phyloP scores from a whole-genome alignment of 2,113 vertebrate species.

The Anarhynchus alexandrinus region DNA sequence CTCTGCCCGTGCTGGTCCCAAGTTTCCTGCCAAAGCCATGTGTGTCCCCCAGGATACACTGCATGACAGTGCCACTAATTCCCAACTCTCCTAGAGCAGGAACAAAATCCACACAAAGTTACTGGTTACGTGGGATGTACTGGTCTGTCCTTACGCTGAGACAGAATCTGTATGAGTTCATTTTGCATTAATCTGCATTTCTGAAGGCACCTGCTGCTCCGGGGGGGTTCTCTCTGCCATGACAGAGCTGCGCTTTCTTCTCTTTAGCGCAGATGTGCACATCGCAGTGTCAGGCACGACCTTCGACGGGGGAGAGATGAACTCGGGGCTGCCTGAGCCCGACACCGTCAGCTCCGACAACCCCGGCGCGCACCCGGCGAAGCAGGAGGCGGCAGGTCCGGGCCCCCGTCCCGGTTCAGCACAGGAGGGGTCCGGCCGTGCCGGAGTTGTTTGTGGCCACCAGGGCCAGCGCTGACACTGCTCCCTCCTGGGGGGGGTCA shows the following conservation, averaged over 20 bases:
- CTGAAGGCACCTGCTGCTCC: not conserved
- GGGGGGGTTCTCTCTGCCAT: not conserved
- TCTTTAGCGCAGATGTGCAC: not conserved
- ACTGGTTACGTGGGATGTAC: not conserved
- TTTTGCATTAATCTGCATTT: not conserved
- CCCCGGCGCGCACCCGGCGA: not conserved
- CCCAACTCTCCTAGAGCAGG: not conserved
- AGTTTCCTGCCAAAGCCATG: accelerated
- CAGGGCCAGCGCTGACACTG: not conserved
- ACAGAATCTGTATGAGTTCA: not conserved
- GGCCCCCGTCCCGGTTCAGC: not conserved
- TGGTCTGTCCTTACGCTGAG: not conserved
- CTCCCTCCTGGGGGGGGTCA: not conserved
- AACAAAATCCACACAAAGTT: not conserved
- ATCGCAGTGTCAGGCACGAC: not conserved
- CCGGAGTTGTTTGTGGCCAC: not conserved
- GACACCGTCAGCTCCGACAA: accelerated
- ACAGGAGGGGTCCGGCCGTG: not conserved
- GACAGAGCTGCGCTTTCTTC: not conserved
- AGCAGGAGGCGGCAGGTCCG: too few species aligned
- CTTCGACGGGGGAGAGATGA: not conserved
- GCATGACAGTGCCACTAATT: not conserved
- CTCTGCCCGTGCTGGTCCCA: not conserved
- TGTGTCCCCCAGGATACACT: accelerated
- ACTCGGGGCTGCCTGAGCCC: not conserved